These are phyloP conservation scores for Lacerta viridis DNA, from an alignment of 2,797 vertebrate genomes.

Conservation along the genomic window DNA sequence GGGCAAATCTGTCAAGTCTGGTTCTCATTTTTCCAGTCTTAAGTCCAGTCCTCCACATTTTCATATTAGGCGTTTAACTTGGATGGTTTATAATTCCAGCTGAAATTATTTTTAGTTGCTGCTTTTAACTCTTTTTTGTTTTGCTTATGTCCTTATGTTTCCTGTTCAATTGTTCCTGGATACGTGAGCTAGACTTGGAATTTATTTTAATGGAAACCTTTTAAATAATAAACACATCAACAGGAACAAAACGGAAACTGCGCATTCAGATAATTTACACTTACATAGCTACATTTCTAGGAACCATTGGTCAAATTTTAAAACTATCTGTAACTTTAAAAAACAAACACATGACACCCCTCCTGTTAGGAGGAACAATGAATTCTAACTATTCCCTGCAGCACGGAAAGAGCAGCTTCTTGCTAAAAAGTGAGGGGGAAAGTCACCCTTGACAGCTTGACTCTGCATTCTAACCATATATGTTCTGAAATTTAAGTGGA, in stretches of 20 bases:
- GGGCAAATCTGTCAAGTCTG: no score
- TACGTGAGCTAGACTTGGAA: no score
- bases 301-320: not conserved
- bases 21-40: no score
- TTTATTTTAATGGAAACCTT: not conserved
- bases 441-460: not conserved
- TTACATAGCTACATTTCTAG: not conserved
- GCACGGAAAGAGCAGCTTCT: not conserved
- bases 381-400: not conserved
- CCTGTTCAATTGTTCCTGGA: no score
- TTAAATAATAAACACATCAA: not conserved
- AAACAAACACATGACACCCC: not conserved
- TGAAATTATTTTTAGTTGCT: no score
- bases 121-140: no score
- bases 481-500: slow-evolving; percentile 2
- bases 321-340: not conserved
- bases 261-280: not conserved
- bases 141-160: no score
- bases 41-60: no score
- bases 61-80: no score
- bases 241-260: not conserved
- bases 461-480: not conserved
- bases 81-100: no score
- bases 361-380: not conserved
- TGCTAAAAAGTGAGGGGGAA: not conserved